Evolutionary conservation across 2,797 vertebrate species (phyloP).

Genomic region (Pogonophryne albipinna): DNA sequence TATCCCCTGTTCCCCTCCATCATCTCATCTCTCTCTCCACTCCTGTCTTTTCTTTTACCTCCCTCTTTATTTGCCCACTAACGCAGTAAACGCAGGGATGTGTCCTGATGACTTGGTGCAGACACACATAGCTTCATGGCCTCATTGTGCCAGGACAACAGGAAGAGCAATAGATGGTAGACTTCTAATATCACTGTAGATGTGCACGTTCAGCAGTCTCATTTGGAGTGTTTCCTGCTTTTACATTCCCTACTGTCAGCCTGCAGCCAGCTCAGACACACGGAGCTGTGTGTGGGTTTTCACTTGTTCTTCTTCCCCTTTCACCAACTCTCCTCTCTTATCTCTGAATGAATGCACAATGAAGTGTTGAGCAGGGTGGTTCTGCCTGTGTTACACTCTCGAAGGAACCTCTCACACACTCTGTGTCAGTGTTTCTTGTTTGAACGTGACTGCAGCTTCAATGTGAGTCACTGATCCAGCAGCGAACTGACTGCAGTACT

Average conservation of each 20-base stretch:
- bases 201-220: constrained; percentile 60
- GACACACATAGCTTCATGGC: background rate
- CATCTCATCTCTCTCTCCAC: background rate
- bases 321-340: constrained; percentile 60
- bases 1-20: constrained; percentile 10
- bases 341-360: constrained; percentile 69
- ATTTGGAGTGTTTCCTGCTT: constrained; percentile 62
- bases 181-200: constrained; percentile 22
- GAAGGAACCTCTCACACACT: constrained; percentile 57
- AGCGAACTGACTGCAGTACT: constrained; percentile 77
- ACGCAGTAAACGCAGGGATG: constrained; percentile 29
- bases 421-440: constrained; percentile 20
- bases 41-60: background rate
- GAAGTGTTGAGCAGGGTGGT: constrained; percentile 47
- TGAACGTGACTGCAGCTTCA: constrained; percentile 73
- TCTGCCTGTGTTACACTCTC: constrained; percentile 42
- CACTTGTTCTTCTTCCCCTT: constrained; percentile 40
- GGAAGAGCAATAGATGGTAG: constrained; percentile 18
- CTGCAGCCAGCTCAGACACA: constrained; percentile 55
- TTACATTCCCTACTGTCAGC: constrained; percentile 78
- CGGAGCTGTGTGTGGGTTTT: constrained; percentile 18
- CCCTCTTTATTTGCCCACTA: constrained; percentile 40
- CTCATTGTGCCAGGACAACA: constrained; percentile 19
- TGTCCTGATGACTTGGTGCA: constrained; percentile 17
- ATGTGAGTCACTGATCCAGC: constrained; percentile 78